Evolutionary conservation across 1,140 invertebrate species (phyloP).

Genomic region (Caenorhabditis latens): DNA sequence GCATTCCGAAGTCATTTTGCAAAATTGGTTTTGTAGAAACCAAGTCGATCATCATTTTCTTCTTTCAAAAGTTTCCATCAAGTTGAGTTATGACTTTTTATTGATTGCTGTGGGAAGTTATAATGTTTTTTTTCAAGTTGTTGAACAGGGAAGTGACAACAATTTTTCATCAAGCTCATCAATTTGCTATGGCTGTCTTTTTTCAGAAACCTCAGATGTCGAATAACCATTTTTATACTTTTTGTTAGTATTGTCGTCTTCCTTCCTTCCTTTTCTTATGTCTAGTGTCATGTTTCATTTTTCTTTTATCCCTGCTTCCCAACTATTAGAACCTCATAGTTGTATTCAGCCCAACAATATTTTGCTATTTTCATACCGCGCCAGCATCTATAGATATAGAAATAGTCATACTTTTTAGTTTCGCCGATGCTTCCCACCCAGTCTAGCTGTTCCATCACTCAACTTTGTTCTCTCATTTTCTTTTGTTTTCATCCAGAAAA

Average conservation of each 20-base stretch:
- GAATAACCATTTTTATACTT: too few species aligned
- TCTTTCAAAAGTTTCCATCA: background rate
- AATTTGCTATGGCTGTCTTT: too few species aligned
- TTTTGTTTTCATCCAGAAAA: background rate
- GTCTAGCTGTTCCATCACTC: background rate
- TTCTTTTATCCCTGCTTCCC: background rate
- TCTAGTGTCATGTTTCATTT: conserved; percentile 46
- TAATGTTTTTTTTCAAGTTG: too few species aligned
- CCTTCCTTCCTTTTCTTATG: conserved; percentile 1
- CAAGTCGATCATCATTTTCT: conserved; percentile 28
- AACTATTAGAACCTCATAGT: background rate
- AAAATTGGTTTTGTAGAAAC: conserved; percentile 32
- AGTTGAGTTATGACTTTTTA: too few species aligned
- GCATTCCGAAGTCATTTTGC: conserved; percentile 17
- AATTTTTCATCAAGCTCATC: too few species aligned
- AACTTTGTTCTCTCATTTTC: too few species aligned
- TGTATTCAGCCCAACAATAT: background rate
- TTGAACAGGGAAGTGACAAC: too few species aligned
- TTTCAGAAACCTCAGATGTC: too few species aligned
- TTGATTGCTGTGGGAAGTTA: too few species aligned
- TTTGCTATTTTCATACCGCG: background rate
- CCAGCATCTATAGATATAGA: background rate
- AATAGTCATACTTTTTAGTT: conserved; percentile 8
- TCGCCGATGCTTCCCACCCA: background rate
- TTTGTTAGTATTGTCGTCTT: conserved; percentile 1